phyloP scores from a whole-genome alignment of 53 echinoderm and acorn worm species.

The Crossaster papposus region DNA sequence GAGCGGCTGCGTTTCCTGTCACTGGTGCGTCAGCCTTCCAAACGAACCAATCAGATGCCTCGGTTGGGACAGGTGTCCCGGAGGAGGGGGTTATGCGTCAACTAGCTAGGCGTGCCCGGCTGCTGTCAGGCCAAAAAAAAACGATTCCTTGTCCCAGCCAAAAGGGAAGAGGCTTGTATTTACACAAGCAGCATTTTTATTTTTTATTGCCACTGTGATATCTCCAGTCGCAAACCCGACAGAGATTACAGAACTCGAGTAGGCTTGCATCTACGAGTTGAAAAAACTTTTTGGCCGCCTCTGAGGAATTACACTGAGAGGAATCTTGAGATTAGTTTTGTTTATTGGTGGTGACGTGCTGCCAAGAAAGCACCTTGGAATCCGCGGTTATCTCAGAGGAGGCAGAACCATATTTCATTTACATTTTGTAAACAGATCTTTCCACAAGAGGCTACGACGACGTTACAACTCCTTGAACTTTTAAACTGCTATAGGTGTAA shows the following conservation, averaged over 20 bases:
- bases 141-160: not conserved
- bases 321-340: conserved; percentile 9
- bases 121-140: conserved; percentile 45
- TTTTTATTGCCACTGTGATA: not conserved
- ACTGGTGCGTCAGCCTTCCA: conserved; percentile 47
- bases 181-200: not conserved
- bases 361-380: not conserved
- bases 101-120: conserved; percentile 58
- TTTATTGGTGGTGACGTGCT: conserved; percentile 16
- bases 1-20: conserved; percentile 50
- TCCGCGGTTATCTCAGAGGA: conserved; percentile 4
- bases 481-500: not conserved
- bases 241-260: not conserved
- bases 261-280: not conserved
- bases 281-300: conserved; percentile 20
- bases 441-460: not conserved
- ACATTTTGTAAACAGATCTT: not conserved
- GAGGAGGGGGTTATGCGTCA: conserved; percentile 44
- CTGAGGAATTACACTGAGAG: not conserved
- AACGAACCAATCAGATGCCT: conserved; percentile 32
- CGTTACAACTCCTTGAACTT: not conserved
- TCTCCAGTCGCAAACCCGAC: not conserved
- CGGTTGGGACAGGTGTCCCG: conserved; percentile 29
- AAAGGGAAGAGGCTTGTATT: conserved; percentile 40
- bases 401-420: not conserved